These are phyloP conservation scores for Lemur catta DNA, from an alignment of 2,797 vertebrate genomes.

Conservation along the genomic window DNA sequence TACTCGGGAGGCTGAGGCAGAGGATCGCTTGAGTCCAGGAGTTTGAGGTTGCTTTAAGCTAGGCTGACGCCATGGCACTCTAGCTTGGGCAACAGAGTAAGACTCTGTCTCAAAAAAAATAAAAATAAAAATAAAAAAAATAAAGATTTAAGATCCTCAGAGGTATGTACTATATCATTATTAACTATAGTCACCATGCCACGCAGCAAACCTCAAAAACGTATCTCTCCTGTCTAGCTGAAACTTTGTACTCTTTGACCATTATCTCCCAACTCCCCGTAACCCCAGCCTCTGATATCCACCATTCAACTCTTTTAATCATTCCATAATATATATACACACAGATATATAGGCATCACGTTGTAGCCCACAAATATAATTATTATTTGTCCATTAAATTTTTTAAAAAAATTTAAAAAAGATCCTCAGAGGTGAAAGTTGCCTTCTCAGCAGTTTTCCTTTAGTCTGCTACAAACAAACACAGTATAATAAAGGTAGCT, in stretches of 20 bases:
- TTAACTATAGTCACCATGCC: not conserved
- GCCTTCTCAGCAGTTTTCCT: not conserved
- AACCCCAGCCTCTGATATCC: not conserved
- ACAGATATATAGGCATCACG: not conserved
- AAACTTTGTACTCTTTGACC: not conserved
- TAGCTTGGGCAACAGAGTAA: too few relatives aligned
- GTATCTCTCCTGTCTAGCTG: not conserved
- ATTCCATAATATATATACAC: not conserved
- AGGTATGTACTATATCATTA: not conserved
- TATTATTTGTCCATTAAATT: not conserved
- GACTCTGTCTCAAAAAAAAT: too few relatives aligned
- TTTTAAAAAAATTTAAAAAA: not conserved
- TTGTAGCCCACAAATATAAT: not conserved
- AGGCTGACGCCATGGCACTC: too few relatives aligned
- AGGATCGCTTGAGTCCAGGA: too few relatives aligned
- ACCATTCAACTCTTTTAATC: not conserved
- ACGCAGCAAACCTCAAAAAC: not conserved
- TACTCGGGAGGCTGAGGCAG: too few relatives aligned
- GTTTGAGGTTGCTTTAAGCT: too few relatives aligned
- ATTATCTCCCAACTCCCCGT: too few relatives aligned
- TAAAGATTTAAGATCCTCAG: too few relatives aligned
- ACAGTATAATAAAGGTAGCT: not conserved
- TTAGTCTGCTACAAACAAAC: not conserved
- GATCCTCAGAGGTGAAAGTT: not conserved
- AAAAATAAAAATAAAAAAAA: too few relatives aligned